These are phyloP conservation scores for Mamestra brassicae DNA, from an alignment of 2,888 invertebrate genomes.

Conservation along the genomic window DNA sequence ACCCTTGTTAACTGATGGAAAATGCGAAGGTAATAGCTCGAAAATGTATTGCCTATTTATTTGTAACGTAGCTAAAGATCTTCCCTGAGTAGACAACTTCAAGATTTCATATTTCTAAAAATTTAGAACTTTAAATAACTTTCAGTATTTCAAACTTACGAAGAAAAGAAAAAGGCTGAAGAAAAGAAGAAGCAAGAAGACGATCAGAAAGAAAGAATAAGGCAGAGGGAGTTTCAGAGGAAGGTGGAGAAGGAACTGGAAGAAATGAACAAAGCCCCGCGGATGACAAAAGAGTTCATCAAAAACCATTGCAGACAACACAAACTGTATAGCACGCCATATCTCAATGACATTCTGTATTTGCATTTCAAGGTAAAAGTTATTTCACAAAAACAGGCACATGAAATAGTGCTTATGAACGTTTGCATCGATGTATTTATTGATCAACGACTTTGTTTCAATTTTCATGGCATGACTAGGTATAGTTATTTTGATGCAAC, in stretches of 20 bases:
- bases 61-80: neutral
- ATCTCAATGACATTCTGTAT: slow-evolving; percentile 97
- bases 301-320: slow-evolving; percentile 95
- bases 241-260: slow-evolving; percentile 83
- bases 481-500: neutral
- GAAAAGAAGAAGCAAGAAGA: slow-evolving; percentile 74
- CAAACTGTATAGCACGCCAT: slow-evolving; percentile 96
- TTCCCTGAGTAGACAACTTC: neutral
- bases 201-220: slow-evolving; percentile 75
- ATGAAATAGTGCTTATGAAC: neutral
- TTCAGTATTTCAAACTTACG: slow-evolving; percentile 48
- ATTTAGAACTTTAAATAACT: slow-evolving; percentile 11
- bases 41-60: neutral
- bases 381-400: neutral
- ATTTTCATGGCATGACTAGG: neutral
- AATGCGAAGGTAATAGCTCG: slow-evolving; percentile 34
- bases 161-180: slow-evolving; percentile 66
- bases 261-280: slow-evolving; percentile 81
- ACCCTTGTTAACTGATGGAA: slow-evolving; percentile 20
- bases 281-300: slow-evolving; percentile 96
- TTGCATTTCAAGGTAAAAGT: slow-evolving; percentile 96
- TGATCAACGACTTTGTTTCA: no score
- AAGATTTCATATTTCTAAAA: neutral
- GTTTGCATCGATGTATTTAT: neutral
- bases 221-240: slow-evolving; percentile 76